These are phyloP conservation scores for Chelon labrosus DNA, from an alignment of 2,797 vertebrate genomes.

Conservation along the genomic window DNA sequence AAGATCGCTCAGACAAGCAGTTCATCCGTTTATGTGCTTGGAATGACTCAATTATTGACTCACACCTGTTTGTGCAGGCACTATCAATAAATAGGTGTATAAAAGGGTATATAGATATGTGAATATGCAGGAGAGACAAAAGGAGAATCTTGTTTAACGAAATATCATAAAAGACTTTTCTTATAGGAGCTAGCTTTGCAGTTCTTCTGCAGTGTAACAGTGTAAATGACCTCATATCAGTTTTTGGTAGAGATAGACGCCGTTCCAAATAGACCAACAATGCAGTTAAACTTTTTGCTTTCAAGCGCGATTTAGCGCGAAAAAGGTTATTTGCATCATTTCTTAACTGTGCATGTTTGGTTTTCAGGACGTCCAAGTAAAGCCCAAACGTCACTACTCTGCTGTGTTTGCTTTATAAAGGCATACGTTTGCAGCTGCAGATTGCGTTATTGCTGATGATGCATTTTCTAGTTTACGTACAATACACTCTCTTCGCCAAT, in stretches of 20 bases:
- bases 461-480: conserved; percentile 1
- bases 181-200: background rate
- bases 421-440: conserved; percentile 4
- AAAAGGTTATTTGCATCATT: background rate
- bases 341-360: background rate
- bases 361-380: background rate
- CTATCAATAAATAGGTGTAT: conserved; percentile 10
- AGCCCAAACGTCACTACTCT: background rate
- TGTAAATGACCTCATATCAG: background rate
- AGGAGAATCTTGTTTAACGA: conserved; percentile 5
- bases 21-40: conserved; percentile 9
- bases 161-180: background rate
- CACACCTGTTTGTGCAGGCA: conserved; percentile 1
- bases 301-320: background rate
- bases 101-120: background rate
- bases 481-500: background rate
- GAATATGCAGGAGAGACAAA: conserved; percentile 2
- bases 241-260: conserved; percentile 1
- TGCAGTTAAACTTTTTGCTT: conserved; percentile 13
- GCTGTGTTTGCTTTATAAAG: background rate
- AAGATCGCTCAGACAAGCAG: conserved; percentile 9
- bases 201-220: background rate
- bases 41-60: conserved; percentile 19
- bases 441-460: background rate
- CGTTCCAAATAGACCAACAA: background rate